Base-by-base conservation (phyloP, 2,888 invertebrate genomes). In the Drosophila bunnanda region DNA sequence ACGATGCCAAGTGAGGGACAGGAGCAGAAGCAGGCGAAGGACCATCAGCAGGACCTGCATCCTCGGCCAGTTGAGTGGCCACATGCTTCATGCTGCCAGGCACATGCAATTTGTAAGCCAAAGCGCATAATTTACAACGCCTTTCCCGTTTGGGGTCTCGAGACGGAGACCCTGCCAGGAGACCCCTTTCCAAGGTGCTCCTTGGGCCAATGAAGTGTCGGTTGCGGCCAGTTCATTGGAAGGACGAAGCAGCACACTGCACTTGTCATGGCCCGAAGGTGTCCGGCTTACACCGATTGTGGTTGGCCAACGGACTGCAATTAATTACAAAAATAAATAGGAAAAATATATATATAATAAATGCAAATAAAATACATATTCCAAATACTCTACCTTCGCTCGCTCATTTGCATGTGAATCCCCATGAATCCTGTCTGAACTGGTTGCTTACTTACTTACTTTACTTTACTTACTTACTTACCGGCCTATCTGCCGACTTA, bases 61-160 rank as follows among this genome's bases (percentile, higher is more conserved):
- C 32, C 50, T 69, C 75, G 52, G 41, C 68, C 68, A 61, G 68
- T 68, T 70, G 67, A 77, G 74, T 75, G 75, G 85, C 79, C 85
- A 79, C 88, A 85, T 84, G 77, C 74, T 75, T 85, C 71, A 84
- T 75, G 57, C 82, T 55, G 77, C 61, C 57, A 71, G 76, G 80
- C 78, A 80, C 77, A 85, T 88, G 83, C 86, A 83, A 88, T 83
- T 83, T 83, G 83, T 88, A 78, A 88, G 78, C 80, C 88, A 83
- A 83, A 86, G 83, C 88, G 88, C 83, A 83, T 83, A 88, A 83
- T 83, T 83, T 83, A 83, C 88, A 82, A 83, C 80, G 77, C 75
- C 80, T 80, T 79, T 17, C 67, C 74, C 20, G 54, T 22, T 71
- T 17, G 38, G 36, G 54, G 64, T 64, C 64, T 46, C 64, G 64